Conservation (phyloP, 2,888 invertebrate genomes). For the Drosophila multiciliata region DNA sequence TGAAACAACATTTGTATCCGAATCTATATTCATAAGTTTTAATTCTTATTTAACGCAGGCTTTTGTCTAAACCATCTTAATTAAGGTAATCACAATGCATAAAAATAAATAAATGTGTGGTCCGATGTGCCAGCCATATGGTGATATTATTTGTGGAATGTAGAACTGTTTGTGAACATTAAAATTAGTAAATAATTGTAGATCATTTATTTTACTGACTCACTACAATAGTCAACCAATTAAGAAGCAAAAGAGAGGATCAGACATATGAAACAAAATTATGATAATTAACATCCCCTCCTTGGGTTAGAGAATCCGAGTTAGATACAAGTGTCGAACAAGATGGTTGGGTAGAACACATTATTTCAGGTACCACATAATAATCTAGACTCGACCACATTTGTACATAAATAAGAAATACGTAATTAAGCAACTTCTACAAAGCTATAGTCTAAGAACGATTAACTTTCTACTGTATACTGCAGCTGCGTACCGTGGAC, state of each 20-base stretch:
- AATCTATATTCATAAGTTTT: neutral
- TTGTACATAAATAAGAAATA: constrained; percentile 12
- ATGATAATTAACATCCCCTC: neutral
- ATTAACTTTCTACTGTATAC: constrained; percentile 76
- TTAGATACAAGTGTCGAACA: neutral
- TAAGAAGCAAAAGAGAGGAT: neutral
- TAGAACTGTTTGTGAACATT: constrained; percentile 25
- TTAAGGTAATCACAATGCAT: constrained; percentile 50
- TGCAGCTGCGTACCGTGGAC: constrained; percentile 82
- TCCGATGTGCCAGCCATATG: constrained; percentile 15
- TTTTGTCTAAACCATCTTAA: constrained; percentile 53
- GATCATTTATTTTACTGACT: neutral
- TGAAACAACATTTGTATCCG: neutral
- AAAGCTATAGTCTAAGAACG: constrained; percentile 56
- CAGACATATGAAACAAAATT: neutral
- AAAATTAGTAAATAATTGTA: constrained; percentile 1
- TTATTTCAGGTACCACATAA: neutral
- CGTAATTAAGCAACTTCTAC: constrained; percentile 55
- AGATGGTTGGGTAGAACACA: neutral
- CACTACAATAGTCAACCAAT: neutral
- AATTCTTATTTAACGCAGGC: neutral
- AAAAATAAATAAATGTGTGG: constrained; percentile 53
- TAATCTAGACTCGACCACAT: constrained; percentile 8
- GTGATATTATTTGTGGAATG: constrained; percentile 22
- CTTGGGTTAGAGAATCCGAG: neutral